Evolutionary conservation across 2,888 invertebrate genomes (phyloP), one percentile per base, ranked within the genome.

Genomic region (Plebejus anna): DNA sequence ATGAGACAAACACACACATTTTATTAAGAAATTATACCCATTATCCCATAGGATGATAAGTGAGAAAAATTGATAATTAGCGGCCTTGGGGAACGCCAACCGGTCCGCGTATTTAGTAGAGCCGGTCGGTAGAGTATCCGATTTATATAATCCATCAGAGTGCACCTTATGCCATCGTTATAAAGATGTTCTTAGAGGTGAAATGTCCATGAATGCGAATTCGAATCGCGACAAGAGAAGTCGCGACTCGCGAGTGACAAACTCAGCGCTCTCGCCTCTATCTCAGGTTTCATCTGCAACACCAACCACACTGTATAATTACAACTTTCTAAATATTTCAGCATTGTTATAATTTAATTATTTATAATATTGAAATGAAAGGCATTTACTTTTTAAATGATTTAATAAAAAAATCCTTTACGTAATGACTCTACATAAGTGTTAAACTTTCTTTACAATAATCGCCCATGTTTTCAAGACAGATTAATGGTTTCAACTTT

Each of bases 31-130:
- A 59, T 38, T 70, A 36, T n/a, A 70, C 38, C 70, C 13, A 22
- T 22, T 22, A 22, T 22, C 22, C 22, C 22, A 70, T 71, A 7
- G 9, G 42, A 71, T 28, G 70, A 78, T 78, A 75, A 78, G 75
- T 59, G 66, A 77, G 75, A 76, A 72, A 76, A 0, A 72, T 57
- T 55, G 38, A 42, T 38, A 76, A 22, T 13, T 28, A 11, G 89
- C 90, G 90, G 85, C 90, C 89, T 91, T 90, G 90, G 89, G 90
- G 89, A 89, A 90, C 88, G 90, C 89, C 90, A 87, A 66, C 66
- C 66, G 32, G 66, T 66, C 66, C 4, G 32, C 22, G 22, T 32
- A 32, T 51, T 51, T 9, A 22, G 61, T 32, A 61, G 7, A 66
- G 61, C 32, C 13, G 7, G 61, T 61, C 28, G 28, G 11, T 61